Conservation (phyloP, 2,797 vertebrate species). For the Alectoris magna region DNA sequence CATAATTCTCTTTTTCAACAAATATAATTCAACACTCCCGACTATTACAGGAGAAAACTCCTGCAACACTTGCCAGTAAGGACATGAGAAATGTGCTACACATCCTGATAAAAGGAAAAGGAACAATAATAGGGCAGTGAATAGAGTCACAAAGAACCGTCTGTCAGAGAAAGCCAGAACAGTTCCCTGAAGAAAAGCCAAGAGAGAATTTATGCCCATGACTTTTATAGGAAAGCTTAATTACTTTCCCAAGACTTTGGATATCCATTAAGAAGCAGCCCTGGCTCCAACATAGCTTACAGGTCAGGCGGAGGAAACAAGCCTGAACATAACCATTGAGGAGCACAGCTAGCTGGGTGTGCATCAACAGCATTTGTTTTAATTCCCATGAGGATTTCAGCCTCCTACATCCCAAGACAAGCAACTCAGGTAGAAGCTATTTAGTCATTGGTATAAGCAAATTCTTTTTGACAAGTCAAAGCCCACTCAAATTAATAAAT, state of each 20-base stretch:
- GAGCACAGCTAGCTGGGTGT: constrained; percentile 22
- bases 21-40: background rate
- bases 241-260: constrained; percentile 60
- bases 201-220: constrained; percentile 35
- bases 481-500: background rate
- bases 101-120: background rate
- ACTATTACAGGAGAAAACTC: background rate
- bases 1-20: background rate
- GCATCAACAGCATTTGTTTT: background rate
- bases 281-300: constrained; percentile 39
- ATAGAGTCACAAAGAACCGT: background rate
- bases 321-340: constrained; percentile 11
- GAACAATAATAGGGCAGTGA: background rate
- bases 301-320: constrained; percentile 38
- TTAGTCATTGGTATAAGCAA: background rate
- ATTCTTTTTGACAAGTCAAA: background rate
- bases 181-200: constrained; percentile 49
- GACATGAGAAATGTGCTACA: background rate
- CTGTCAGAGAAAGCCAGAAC: constrained; percentile 13
- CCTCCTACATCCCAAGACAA: background rate
- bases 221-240: constrained; percentile 62
- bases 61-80: background rate
- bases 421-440: background rate
- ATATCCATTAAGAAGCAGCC: constrained; percentile 44
- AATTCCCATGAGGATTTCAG: background rate